Conservation (phyloP, 2,888 invertebrate genomes). For the Hipparchia sbordonii region DNA sequence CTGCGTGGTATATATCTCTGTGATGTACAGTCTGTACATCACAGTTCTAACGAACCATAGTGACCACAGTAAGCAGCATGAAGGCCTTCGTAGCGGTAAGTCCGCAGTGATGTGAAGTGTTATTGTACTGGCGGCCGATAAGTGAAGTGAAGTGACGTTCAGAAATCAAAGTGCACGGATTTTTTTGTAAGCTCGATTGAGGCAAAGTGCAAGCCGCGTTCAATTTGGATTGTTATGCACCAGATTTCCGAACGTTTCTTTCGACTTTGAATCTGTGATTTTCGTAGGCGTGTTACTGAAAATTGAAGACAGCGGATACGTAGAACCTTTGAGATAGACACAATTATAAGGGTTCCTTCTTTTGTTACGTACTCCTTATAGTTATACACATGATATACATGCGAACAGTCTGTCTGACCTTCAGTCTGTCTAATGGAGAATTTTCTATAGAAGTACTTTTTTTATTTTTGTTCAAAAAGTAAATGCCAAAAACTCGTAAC, state of each 20-base stretch:
- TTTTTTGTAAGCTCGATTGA: background rate
- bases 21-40: slow-evolving; percentile 62
- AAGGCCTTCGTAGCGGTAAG: slow-evolving; percentile 82
- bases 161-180: slow-evolving; percentile 58
- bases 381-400: too few relatives aligned
- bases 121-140: slow-evolving; percentile 40
- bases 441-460: too few relatives aligned
- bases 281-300: background rate
- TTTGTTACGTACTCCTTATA: too few relatives aligned
- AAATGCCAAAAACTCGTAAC: too few relatives aligned
- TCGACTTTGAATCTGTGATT: slow-evolving; percentile 20
- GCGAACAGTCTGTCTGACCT: too few relatives aligned
- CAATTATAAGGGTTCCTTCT: too few relatives aligned
- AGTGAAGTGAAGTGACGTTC: slow-evolving; percentile 66
- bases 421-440: too few relatives aligned
- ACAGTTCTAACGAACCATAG: slow-evolving; percentile 76
- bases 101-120: slow-evolving; percentile 53
- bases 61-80: slow-evolving; percentile 79
- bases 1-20: slow-evolving; percentile 71
- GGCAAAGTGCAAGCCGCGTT: slow-evolving; percentile 43
- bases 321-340: too few relatives aligned
- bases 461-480: too few relatives aligned
- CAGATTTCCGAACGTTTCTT: slow-evolving; percentile 45
- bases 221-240: slow-evolving; percentile 32
- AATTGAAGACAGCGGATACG: background rate